Conservation (phyloP, 2,888 invertebrate species). For the Taphrorychus bicolor region DNA sequence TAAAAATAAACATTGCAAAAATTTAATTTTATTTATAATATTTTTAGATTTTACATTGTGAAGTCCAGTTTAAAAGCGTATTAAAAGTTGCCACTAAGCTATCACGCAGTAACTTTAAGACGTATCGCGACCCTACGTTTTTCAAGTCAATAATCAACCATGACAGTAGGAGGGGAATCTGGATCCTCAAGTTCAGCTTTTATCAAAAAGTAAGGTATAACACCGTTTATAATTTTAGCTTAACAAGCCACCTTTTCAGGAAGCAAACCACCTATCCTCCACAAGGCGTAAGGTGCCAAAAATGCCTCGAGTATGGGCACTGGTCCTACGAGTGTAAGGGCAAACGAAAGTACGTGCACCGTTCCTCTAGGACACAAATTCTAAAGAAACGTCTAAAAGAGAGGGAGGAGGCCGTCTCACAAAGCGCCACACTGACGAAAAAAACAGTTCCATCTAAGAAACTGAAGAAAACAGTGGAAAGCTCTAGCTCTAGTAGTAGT, state of each 20-base stretch:
- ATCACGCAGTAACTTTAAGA: no score
- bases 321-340: conserved; percentile 95
- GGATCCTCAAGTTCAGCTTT: no score
- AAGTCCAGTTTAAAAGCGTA: no score
- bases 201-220: no score
- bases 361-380: conserved; percentile 82
- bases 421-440: conserved; percentile 15
- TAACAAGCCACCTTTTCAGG: conserved; percentile 57
- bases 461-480: conserved; percentile 40
- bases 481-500: conserved; percentile 39
- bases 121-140: no score
- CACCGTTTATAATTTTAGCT: no score
- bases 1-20: no score
- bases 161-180: no score
- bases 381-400: conserved; percentile 72
- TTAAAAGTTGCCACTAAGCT: no score
- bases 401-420: conserved; percentile 48
- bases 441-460: conserved; percentile 37
- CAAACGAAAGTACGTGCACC: conserved; percentile 85
- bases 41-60: no score
- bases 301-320: conserved; percentile 90
- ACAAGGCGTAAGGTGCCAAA: conserved; percentile 86
- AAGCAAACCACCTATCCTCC: conserved; percentile 70
- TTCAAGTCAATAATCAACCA: no score
- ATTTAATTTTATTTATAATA: no score